Conservation (phyloP, 1,140 invertebrate species). For the Anagrus nilaparvatae region DNA sequence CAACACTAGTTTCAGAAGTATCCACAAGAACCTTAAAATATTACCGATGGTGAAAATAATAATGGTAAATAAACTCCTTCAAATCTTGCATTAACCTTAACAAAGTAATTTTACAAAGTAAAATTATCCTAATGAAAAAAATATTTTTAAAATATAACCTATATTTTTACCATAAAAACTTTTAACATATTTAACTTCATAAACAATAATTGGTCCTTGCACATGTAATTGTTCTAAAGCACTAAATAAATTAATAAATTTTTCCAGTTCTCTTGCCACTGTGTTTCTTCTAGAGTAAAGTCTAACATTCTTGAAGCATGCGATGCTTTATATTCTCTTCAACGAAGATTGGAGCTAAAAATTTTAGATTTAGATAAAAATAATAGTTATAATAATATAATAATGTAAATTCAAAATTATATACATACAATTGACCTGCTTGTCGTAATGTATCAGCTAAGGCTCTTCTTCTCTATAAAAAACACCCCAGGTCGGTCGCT, state of each 20-base stretch:
- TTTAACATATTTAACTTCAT: slow-evolving; percentile 94
- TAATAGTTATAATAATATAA: not conserved
- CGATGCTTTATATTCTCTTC: slow-evolving; percentile 85
- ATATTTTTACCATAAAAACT: slow-evolving; percentile 92
- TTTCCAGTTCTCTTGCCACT: slow-evolving; percentile 91
- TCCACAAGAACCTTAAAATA: slow-evolving; percentile 37
- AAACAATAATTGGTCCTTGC: slow-evolving; percentile 90
- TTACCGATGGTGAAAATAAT: slow-evolving; percentile 76
- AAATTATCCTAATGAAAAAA: too few relatives aligned
- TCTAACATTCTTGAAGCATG: slow-evolving; percentile 69
- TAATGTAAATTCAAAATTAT: too few relatives aligned
- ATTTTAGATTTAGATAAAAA: slow-evolving; percentile 8
- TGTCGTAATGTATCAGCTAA: slow-evolving; percentile 80
- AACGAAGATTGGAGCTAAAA: slow-evolving; percentile 76
- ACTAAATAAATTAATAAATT: slow-evolving; percentile 73
- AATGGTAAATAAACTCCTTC: slow-evolving; percentile 89
- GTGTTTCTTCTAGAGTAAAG: slow-evolving; percentile 73
- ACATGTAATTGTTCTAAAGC: slow-evolving; percentile 90
- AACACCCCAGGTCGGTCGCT: slow-evolving; percentile 91
- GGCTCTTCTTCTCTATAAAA: slow-evolving; percentile 83
- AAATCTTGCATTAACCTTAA: slow-evolving; percentile 40
- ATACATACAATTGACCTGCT: slow-evolving; percentile 69
- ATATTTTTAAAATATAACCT: too few relatives aligned
- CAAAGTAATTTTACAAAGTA: slow-evolving; percentile 14
- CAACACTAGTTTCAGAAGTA: slow-evolving; percentile 59